phyloP scores from a whole-genome alignment of 2,797 vertebrate species.

The Spea hammondii region DNA sequence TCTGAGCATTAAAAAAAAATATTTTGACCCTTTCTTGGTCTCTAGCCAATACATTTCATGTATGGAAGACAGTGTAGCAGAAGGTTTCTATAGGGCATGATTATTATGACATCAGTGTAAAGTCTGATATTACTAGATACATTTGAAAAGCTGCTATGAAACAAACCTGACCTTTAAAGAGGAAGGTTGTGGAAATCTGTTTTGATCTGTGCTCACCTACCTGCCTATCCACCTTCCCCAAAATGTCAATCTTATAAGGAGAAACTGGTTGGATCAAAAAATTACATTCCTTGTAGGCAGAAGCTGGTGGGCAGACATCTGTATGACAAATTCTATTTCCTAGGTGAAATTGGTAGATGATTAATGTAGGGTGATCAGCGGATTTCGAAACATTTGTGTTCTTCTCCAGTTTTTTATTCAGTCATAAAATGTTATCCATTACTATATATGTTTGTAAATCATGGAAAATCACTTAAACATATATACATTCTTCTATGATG shows the following conservation, averaged over 20 bases:
- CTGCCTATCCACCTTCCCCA: conserved; percentile 62
- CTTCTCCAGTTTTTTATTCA: background rate
- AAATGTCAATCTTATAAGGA: conserved; percentile 67
- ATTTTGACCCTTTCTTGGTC: background rate
- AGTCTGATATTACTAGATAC: conserved; percentile 42
- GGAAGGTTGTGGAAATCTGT: conserved; percentile 68
- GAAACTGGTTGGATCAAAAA: conserved; percentile 63
- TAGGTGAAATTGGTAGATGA: conserved; percentile 17
- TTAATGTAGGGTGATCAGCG: conserved; percentile 34
- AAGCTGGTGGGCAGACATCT: conserved; percentile 50
- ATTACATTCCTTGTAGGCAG: conserved; percentile 59
- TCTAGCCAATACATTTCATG: background rate
- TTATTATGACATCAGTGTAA: conserved; percentile 52
- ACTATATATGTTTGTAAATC: background rate
- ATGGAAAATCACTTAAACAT: background rate
- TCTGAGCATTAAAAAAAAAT: background rate
- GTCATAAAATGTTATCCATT: too few relatives aligned
- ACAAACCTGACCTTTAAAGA: conserved; percentile 68
- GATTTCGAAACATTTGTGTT: background rate
- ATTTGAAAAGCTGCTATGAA: conserved; percentile 47
- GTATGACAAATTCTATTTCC: conserved; percentile 39
- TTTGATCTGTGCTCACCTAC: conserved; percentile 71
- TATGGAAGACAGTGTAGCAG: conserved; percentile 9
- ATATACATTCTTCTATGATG: background rate
- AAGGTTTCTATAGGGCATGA: conserved; percentile 27